phyloP scores from a whole-genome alignment of 2,888 invertebrate genomes.

The Campaea margaritaria region DNA sequence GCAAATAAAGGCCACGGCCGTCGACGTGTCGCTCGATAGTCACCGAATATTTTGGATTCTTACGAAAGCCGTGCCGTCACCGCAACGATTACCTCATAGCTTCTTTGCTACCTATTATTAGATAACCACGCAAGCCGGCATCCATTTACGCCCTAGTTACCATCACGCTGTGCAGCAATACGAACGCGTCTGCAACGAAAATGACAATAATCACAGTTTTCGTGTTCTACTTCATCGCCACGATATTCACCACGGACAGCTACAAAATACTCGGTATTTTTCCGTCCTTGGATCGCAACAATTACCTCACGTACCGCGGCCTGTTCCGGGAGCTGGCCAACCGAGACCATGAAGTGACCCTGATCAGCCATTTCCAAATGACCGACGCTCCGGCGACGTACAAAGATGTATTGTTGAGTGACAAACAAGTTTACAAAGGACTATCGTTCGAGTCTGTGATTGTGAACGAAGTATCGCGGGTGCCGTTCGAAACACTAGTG shows the following conservation, averaged over 20 bases:
- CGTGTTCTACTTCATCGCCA: conserved; percentile 62
- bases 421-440: conserved; percentile 72
- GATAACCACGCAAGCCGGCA: conserved; percentile 68
- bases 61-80: conserved; percentile 75
- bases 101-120: conserved; percentile 76
- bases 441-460: conserved; percentile 80
- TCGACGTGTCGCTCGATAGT: conserved; percentile 57
- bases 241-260: conserved; percentile 61
- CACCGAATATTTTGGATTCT: conserved; percentile 76
- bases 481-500: conserved; percentile 79
- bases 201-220: conserved; percentile 65
- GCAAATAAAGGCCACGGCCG: conserved; percentile 74
- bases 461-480: conserved; percentile 75
- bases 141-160: conserved; percentile 76
- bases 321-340: conserved; percentile 80
- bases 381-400: conserved; percentile 78
- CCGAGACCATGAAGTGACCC: conserved; percentile 82
- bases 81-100: conserved; percentile 79
- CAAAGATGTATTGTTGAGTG: conserved; percentile 81
- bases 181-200: conserved; percentile 67
- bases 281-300: conserved; percentile 80
- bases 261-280: conserved; percentile 84
- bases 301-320: conserved; percentile 79
- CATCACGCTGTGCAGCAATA: conserved; percentile 63
- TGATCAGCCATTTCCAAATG: conserved; percentile 81